phyloP scores from a whole-genome alignment of 1,140 invertebrate genomes.

The Drosophila carrolli region DNA sequence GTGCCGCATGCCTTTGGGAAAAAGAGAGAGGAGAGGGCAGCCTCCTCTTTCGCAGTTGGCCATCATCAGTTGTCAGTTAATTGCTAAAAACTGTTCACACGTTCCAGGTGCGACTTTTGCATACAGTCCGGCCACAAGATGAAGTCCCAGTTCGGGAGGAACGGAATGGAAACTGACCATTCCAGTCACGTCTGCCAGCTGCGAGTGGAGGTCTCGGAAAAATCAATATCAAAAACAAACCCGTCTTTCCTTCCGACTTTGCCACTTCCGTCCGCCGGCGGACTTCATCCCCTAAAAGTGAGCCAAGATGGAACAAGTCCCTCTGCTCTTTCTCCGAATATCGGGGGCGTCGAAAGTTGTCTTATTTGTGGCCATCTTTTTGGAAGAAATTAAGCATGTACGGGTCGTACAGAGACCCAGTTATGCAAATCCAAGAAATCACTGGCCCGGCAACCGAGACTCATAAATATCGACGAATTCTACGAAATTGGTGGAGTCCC shows the following conservation, averaged over 20 bases:
- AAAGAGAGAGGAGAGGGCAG: conserved; percentile 7
- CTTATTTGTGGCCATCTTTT: conserved; percentile 35
- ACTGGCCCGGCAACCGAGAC: conserved; percentile 38
- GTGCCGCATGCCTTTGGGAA: conserved; percentile 30
- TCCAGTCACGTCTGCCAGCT: conserved; percentile 64
- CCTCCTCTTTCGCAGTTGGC: conserved; percentile 25
- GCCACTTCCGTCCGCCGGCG: conserved; percentile 46
- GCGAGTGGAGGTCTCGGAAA: conserved; percentile 41
- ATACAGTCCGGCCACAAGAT: conserved; percentile 43
- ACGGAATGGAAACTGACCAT: conserved; percentile 23
- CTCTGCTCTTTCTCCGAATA: conserved; percentile 6
- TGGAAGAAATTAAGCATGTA: conserved; percentile 70
- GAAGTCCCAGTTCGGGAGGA: not conserved
- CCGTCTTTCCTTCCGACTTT: conserved; percentile 24
- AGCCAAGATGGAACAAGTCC: not conserved
- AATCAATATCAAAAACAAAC: conserved; percentile 68
- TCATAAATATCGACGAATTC: conserved; percentile 83
- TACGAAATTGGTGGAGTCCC: conserved; percentile 62
- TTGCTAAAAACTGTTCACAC: conserved; percentile 83
- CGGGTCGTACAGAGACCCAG: conserved; percentile 66
- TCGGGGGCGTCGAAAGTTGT: conserved; percentile 58
- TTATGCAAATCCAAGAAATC: conserved; percentile 74
- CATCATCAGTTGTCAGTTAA: conserved; percentile 65
- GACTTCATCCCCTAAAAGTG: conserved; percentile 33
- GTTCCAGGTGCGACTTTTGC: conserved; percentile 77